These are phyloP conservation scores for Sciurus carolinensis DNA, from an alignment of 2,797 vertebrate genomes.

Conservation along the genomic window DNA sequence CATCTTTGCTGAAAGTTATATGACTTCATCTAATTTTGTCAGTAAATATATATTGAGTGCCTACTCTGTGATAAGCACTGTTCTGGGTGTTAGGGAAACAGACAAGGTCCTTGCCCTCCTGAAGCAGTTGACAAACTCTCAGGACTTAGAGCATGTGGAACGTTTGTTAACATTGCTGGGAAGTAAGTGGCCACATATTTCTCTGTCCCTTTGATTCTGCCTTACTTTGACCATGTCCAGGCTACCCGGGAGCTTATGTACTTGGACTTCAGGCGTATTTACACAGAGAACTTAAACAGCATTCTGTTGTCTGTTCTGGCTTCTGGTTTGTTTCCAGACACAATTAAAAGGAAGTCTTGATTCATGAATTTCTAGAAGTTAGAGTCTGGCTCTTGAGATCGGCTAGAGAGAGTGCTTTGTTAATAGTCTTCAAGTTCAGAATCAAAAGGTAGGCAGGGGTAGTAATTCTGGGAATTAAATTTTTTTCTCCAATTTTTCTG, in stretches of 20 bases:
- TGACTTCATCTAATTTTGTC: not conserved
- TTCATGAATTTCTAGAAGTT: not conserved
- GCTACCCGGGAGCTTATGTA: not conserved
- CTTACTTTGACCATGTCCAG: not conserved
- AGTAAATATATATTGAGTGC: not conserved
- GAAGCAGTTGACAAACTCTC: not conserved
- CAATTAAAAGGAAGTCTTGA: slow-evolving; percentile 25
- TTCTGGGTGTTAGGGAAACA: not conserved
- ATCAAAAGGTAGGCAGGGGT: not conserved
- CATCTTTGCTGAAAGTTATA: not conserved
- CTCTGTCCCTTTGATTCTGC: not conserved
- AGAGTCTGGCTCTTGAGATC: not conserved
- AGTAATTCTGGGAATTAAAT: not conserved
- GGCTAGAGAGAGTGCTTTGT: not conserved
- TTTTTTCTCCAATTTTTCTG: not conserved
- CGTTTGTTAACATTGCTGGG: not conserved
- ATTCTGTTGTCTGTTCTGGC: not conserved
- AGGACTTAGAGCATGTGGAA: not conserved
- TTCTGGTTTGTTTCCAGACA: slow-evolving; percentile 19
- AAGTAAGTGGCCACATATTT: not conserved
- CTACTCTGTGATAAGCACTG: not conserved
- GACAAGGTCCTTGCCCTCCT: not conserved
- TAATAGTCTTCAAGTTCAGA: not conserved
- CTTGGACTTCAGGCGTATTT: not conserved
- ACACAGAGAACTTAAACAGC: not conserved